Conservation (phyloP, 2,113 vertebrate species). For the Camarhynchus parvulus region DNA sequence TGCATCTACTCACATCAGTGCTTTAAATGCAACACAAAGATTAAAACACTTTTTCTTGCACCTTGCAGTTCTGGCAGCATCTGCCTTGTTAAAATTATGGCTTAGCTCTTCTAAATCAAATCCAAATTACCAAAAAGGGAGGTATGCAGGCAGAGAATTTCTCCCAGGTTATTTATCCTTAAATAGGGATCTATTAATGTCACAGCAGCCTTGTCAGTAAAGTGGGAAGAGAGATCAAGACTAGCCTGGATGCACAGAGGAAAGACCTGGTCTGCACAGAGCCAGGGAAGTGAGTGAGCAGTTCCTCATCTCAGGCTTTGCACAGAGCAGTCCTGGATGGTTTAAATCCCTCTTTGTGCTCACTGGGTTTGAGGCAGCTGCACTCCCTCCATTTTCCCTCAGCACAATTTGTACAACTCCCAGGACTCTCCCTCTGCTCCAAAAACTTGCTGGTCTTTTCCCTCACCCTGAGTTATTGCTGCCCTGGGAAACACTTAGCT, state of each 20-base stretch:
- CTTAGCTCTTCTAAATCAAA: background rate
- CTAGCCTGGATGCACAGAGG: background rate
- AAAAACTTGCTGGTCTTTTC: background rate
- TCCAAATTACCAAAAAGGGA: background rate
- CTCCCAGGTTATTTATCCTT: background rate
- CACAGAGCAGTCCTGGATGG: background rate
- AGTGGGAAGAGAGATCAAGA: background rate
- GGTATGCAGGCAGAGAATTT: background rate
- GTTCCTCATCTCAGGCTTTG: background rate
- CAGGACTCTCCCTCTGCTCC: background rate
- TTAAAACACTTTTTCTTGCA: background rate
- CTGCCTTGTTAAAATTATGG: background rate
- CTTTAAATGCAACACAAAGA: background rate
- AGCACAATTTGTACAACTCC: background rate
- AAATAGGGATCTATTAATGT: background rate
- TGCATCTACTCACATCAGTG: background rate
- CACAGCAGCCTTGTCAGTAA: background rate
- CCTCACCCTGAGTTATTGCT: background rate
- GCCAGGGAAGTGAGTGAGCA: background rate
- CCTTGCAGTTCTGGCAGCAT: background rate
- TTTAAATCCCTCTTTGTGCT: background rate
- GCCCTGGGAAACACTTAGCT: background rate
- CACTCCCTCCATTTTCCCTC: background rate
- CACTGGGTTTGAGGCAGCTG: fast-evolving
- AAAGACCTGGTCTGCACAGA: background rate